These are phyloP conservation scores for Pammene aurita DNA, from an alignment of 2,888 invertebrate species.

Conservation along the genomic window DNA sequence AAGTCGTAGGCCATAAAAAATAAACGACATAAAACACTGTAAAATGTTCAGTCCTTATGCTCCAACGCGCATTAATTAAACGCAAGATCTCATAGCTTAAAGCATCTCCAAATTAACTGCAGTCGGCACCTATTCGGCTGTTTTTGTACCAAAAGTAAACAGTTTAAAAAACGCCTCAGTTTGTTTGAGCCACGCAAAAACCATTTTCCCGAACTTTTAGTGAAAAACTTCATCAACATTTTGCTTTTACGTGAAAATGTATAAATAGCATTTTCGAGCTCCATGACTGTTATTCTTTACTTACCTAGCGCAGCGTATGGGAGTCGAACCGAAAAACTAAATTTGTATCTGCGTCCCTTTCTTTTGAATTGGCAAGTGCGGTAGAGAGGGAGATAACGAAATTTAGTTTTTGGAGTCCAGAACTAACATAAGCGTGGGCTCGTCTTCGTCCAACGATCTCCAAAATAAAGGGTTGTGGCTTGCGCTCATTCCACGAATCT, in stretches of 20 bases:
- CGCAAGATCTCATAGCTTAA: constrained; percentile 5
- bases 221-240: neutral
- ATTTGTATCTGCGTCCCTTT: too few species aligned
- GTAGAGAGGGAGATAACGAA: too few species aligned
- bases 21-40: too few species aligned
- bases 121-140: constrained; percentile 3
- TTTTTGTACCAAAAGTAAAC: constrained; percentile 20
- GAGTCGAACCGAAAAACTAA: neutral
- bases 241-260: constrained; percentile 9
- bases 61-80: neutral
- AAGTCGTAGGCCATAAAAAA: neutral
- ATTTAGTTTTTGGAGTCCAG: too few species aligned
- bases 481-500: too few species aligned
- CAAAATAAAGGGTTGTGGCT: too few species aligned
- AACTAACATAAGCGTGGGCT: too few species aligned
- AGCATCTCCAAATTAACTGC: neutral
- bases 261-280: constrained; percentile 7
- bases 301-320: neutral
- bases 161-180: constrained; percentile 27
- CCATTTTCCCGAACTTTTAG: constrained; percentile 13
- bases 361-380: too few species aligned
- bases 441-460: too few species aligned
- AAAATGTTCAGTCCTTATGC: too few species aligned
- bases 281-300: neutral
- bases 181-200: constrained; percentile 9